phyloP scores from a whole-genome alignment of 2,888 invertebrate species.

The Iphiclides podalirius region DNA sequence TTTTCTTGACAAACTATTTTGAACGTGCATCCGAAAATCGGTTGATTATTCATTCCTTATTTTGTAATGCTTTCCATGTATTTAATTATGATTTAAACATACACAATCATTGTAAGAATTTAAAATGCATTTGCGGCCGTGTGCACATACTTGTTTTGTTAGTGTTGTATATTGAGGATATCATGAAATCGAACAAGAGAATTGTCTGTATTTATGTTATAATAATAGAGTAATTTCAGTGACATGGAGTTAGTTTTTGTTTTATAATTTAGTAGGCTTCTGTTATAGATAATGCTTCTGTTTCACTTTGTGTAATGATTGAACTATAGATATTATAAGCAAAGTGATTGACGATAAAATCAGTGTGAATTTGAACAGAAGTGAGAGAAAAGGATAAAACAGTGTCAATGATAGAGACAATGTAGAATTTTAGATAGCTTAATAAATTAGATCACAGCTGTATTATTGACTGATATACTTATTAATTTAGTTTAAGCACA shows the following conservation, averaged over 20 bases:
- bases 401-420: slow-evolving; percentile 7
- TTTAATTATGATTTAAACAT: slow-evolving; percentile 45
- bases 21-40: slow-evolving; percentile 24
- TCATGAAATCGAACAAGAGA: slow-evolving; percentile 73
- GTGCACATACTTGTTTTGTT: slow-evolving; percentile 45
- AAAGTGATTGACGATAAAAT: background rate
- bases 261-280: slow-evolving; percentile 5
- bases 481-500: slow-evolving; percentile 22
- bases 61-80: slow-evolving; percentile 41
- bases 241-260: background rate
- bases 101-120: slow-evolving; percentile 42
- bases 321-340: background rate
- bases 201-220: slow-evolving; percentile 13
- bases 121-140: slow-evolving; percentile 56
- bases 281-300: background rate
- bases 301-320: background rate
- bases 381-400: background rate
- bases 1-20: background rate
- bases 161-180: slow-evolving; percentile 62
- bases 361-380: background rate
- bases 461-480: slow-evolving; percentile 22
- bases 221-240: slow-evolving; percentile 11
- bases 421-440: slow-evolving; percentile 14
- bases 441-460: slow-evolving; percentile 20
- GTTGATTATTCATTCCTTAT: slow-evolving; percentile 40